phyloP scores from a whole-genome alignment of 2,888 invertebrate species.

The Zaprionus bogoriensis region DNA sequence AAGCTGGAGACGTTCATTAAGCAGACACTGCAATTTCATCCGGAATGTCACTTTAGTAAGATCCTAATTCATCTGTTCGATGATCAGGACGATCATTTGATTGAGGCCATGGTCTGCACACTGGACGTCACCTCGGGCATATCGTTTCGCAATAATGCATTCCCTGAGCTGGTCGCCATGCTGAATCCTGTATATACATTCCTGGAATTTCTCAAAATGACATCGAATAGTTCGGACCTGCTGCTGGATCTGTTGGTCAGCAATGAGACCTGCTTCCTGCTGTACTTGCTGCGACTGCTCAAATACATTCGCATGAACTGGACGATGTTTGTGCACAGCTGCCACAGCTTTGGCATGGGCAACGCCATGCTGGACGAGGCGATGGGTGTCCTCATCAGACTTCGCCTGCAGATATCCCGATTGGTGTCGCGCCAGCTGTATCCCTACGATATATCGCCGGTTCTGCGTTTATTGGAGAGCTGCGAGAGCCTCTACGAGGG shows the following conservation, averaged over 20 bases:
- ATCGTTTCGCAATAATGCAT: conserved; percentile 91
- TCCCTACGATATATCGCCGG: conserved; percentile 95
- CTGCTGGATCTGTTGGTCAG: conserved; percentile 93
- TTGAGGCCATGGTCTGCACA: conserved; percentile 96
- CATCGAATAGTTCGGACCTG: conserved; percentile 91
- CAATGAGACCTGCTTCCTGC: conserved; percentile 94
- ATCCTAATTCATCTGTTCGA: conserved; percentile 94
- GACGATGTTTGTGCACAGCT: conserved; percentile 91
- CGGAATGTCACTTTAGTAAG: conserved; percentile 93
- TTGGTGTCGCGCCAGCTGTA: conserved; percentile 92
- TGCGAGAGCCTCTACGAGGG: conserved; percentile 94
- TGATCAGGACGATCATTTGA: conserved; percentile 95
- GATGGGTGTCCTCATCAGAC: conserved; percentile 91
- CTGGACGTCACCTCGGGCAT: conserved; percentile 94
- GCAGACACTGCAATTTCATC: conserved; percentile 91
- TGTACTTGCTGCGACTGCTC: conserved; percentile 92
- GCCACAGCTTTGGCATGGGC: conserved; percentile 85
- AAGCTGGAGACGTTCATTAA: conserved; percentile 93
- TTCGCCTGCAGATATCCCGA: conserved; percentile 91
- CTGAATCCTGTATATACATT: conserved; percentile 94
- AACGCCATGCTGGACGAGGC: conserved; percentile 89
- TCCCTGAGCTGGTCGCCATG: conserved; percentile 91
- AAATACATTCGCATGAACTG: conserved; percentile 93
- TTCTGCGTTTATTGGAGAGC: conserved; percentile 90
- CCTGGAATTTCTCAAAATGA: conserved; percentile 92